Conservation (phyloP, 2,797 vertebrate species). For the Paguma larvata region DNA sequence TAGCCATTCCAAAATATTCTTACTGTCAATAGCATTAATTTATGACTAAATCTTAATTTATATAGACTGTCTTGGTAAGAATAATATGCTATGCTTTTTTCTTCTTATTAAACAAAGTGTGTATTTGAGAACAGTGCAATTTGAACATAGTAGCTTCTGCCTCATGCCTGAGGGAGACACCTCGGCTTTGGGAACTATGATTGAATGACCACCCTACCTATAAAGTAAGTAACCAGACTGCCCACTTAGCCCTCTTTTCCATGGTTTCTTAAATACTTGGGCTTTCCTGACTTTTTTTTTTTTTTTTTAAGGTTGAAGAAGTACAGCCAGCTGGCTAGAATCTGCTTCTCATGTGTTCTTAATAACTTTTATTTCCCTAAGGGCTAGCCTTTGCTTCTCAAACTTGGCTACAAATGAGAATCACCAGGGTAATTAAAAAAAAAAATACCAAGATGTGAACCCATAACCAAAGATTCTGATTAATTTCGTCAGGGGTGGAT, state of each 20-base stretch:
- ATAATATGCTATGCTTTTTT: background rate
- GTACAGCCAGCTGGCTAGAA: conserved; percentile 45
- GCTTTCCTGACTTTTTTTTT: background rate
- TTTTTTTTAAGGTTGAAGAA: conserved; percentile 18
- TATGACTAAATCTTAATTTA: background rate
- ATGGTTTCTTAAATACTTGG: background rate
- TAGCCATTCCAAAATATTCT: background rate
- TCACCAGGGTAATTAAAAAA: background rate
- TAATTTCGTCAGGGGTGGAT: background rate
- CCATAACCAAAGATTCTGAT: background rate
- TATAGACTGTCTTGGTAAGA: background rate
- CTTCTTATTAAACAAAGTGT: background rate
- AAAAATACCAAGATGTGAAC: background rate
- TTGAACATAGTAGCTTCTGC: background rate
- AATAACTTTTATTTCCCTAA: conserved; percentile 72
- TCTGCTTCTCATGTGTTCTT: conserved; percentile 67
- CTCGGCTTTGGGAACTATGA: background rate
- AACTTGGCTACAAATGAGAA: conserved; percentile 54
- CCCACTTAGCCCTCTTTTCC: background rate
- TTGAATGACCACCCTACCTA: background rate
- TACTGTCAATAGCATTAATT: background rate
- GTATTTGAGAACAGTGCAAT: background rate
- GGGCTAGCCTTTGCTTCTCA: conserved; percentile 46
- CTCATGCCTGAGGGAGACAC: background rate
- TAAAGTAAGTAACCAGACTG: background rate